Evolutionary conservation across 2,797 vertebrate species (phyloP).

Genomic region (Pogoniulus pusillus): DNA sequence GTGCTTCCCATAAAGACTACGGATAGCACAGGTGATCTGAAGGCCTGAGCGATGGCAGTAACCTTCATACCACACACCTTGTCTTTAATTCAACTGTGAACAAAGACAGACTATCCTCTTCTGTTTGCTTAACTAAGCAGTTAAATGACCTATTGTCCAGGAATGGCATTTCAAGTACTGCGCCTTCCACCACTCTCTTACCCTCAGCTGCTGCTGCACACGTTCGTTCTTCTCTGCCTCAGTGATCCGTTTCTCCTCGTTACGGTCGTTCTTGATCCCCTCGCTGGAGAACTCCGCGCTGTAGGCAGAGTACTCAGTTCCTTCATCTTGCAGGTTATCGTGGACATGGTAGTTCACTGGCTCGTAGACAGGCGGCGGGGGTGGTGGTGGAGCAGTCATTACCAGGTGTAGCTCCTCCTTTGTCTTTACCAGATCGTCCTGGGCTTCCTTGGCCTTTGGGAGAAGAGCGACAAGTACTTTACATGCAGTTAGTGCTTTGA

Average conservation of each 20-base stretch:
- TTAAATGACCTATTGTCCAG: not conserved
- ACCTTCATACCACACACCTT: not conserved
- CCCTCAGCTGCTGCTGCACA: constrained; percentile 90
- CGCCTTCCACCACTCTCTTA: constrained; percentile 61
- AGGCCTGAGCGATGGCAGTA: not conserved
- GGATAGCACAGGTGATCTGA: not conserved
- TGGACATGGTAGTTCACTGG: constrained; percentile 81
- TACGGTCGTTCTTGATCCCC: constrained; percentile 86
- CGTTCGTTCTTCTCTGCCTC: constrained; percentile 94
- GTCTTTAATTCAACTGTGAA: not conserved
- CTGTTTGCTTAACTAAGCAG: not conserved
- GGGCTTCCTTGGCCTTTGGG: constrained; percentile 85
- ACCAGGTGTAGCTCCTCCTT: constrained; percentile 89
- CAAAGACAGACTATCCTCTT: not conserved
- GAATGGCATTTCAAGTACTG: not conserved
- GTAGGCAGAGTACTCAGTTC: constrained; percentile 80
- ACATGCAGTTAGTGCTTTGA: not conserved
- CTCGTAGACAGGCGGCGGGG: constrained; percentile 79
- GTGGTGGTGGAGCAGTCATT: constrained; percentile 82
- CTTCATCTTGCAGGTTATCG: constrained; percentile 83
- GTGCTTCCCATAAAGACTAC: not conserved
- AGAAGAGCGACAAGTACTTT: not conserved
- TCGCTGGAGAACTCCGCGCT: constrained; percentile 87
- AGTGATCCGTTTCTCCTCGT: constrained; percentile 88
- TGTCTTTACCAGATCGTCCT: constrained; percentile 88